Evolutionary conservation across 2,888 invertebrate genomes (phyloP), one percentile per base, ranked within the genome.

Genomic region (Diabrotica balteata): DNA sequence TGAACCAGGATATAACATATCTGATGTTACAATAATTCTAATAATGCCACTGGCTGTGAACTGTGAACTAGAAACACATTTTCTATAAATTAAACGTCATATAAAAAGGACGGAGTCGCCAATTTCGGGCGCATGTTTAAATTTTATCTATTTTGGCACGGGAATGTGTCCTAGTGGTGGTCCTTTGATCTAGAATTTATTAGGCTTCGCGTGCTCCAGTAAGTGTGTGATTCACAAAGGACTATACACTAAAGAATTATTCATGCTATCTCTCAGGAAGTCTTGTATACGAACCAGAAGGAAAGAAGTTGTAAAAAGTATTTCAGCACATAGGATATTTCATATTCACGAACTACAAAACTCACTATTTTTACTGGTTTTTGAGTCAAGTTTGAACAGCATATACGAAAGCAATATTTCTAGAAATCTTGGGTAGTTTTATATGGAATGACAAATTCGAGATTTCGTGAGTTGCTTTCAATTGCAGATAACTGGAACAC

Each of bases 151-250:
- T 59, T 49, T 59, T 59, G 59, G 59, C 59, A 59, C 59, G 22
- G 32, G 59, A 50, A 49, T 50, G 50, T 53, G 45, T 58, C 51
- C 57, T 59, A 60, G 54, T 51, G 17, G 59, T 67, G 52, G 44
- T 59, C 59, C 59, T 69, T 69, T 69, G 69, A 69, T 66, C 63
- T 66, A 58, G 52, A 69, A 69, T 69, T 69, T 69, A 69, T 69
- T 52, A 49, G 63, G 52, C 60, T 62, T 59, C 54, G 66, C 49
- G 47, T 61, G 53, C 59, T 42, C 59, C 61, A 58, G 59, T 58
- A 65, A 66, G 62, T 69, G 66, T 69, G 62, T 50, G 59, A 62
- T 52, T 59, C 66, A 69, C 69, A 66, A 66, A 69, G 63, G 65
- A 63, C 59, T 50, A 59, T 45, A 57, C 44, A 57, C 43, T 10